A percentile compares a stretch with the other conserved stretches of the same genome.
Conservation (phyloP, 2,113 vertebrate genomes). For the Ornithorhynchus anatinus region DNA sequence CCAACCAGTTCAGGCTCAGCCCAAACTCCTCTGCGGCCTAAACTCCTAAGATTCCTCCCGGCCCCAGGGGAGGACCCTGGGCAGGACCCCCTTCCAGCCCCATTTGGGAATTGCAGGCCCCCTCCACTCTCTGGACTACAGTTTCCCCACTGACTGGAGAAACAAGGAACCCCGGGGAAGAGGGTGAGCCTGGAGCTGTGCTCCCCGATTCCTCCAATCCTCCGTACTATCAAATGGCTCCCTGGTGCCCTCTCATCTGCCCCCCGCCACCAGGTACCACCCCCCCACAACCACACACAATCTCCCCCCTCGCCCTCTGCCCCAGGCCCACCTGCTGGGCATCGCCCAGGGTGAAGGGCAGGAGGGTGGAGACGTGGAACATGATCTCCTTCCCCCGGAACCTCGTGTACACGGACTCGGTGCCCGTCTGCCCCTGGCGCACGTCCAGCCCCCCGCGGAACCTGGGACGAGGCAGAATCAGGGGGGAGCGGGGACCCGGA, state of each 20-base stretch:
- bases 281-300: too few relatives aligned
- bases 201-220: background rate
- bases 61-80: too few relatives aligned
- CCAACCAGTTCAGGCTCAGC: background rate
- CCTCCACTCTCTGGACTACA: too few relatives aligned
- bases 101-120: too few relatives aligned
- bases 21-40: background rate
- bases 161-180: too few relatives aligned
- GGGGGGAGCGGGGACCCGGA: background rate
- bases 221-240: background rate
- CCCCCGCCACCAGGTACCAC: too few relatives aligned
- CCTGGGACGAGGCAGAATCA: conserved; percentile 53
- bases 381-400: conserved; percentile 88
- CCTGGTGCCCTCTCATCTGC: background rate
- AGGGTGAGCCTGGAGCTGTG: too few relatives aligned
- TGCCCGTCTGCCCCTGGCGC: conserved; percentile 87
- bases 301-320: too few relatives aligned
- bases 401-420: conserved; percentile 83
- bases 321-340: conserved; percentile 83
- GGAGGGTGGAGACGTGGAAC: conserved; percentile 90
- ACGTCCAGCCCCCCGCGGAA: conserved; percentile 91
- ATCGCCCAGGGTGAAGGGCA: conserved; percentile 89
- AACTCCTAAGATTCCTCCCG: too few relatives aligned
- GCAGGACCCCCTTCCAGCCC: too few relatives aligned
- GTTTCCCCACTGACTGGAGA: too few relatives aligned